Conservation (phyloP, 1,140 invertebrate species). For the Diorhabda carinulata region DNA sequence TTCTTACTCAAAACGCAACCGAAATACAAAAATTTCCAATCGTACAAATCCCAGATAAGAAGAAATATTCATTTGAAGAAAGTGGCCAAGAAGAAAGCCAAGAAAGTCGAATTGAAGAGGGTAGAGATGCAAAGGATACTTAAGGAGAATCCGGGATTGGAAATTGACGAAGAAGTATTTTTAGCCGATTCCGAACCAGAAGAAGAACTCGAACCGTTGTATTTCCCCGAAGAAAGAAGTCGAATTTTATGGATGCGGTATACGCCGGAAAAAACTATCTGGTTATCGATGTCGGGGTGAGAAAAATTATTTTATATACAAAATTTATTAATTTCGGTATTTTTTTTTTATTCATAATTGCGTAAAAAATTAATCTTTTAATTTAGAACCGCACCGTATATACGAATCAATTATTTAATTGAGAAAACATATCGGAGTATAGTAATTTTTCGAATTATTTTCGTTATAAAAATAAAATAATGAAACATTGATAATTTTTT, state of each 20-base stretch:
- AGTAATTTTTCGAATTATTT: too few relatives aligned
- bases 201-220: slow-evolving; percentile 54
- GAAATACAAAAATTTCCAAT: slow-evolving; percentile 52
- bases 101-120: slow-evolving; percentile 53
- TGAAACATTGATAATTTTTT: too few relatives aligned
- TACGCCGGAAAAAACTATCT: slow-evolving; percentile 50
- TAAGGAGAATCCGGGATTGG: slow-evolving; percentile 53
- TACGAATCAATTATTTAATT: too few relatives aligned
- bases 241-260: slow-evolving; percentile 53
- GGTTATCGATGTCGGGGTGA: slow-evolving; percentile 57
- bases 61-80: slow-evolving; percentile 48
- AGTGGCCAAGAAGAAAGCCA: slow-evolving; percentile 50
- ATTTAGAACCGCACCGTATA: too few relatives aligned
- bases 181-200: slow-evolving; percentile 53
- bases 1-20: slow-evolving; percentile 50
- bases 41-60: slow-evolving; percentile 57
- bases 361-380: too few relatives aligned
- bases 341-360: too few relatives aligned
- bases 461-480: too few relatives aligned
- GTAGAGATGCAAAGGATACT: slow-evolving; percentile 54
- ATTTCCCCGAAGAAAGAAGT: slow-evolving; percentile 56
- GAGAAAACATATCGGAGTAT: too few relatives aligned
- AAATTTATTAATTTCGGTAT: too few relatives aligned
- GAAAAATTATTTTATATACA: background rate
- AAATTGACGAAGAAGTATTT: slow-evolving; percentile 57